phyloP scores from a whole-genome alignment of 2,797 vertebrate genomes.

The Scomberomorus guttatus region DNA sequence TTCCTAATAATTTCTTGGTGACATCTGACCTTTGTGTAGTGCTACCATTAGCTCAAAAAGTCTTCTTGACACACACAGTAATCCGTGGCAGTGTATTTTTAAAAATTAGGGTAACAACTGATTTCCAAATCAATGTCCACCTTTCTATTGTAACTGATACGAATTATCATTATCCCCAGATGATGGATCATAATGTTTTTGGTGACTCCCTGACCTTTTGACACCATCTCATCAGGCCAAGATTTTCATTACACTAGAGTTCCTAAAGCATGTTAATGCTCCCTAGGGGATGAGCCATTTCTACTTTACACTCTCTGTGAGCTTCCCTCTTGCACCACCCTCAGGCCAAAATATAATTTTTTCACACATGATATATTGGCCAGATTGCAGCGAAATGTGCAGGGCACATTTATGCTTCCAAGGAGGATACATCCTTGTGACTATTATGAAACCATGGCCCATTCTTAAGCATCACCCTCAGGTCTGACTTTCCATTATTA shows the following conservation, averaged over 20 bases:
- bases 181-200: slow-evolving; percentile 12
- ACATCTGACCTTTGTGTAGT: slow-evolving; percentile 21
- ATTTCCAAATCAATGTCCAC: background rate
- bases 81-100: background rate
- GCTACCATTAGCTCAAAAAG: background rate
- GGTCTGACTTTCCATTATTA: background rate
- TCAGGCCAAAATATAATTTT: slow-evolving; percentile 2
- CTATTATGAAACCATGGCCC: background rate
- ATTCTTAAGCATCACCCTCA: slow-evolving; percentile 5
- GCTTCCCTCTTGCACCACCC: slow-evolving; percentile 35
- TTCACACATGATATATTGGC: background rate
- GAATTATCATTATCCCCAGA: background rate
- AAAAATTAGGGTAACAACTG: background rate
- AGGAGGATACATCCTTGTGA: background rate
- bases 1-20: background rate
- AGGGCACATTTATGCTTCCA: background rate
- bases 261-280: background rate
- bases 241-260: background rate
- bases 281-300: background rate
- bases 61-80: background rate
- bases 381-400: background rate
- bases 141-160: background rate
- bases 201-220: background rate
- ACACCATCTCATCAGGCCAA: background rate
- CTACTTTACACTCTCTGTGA: background rate